phyloP scores from a whole-genome alignment of 2,797 vertebrate species.

The Rhinophrynus dorsalis region DNA sequence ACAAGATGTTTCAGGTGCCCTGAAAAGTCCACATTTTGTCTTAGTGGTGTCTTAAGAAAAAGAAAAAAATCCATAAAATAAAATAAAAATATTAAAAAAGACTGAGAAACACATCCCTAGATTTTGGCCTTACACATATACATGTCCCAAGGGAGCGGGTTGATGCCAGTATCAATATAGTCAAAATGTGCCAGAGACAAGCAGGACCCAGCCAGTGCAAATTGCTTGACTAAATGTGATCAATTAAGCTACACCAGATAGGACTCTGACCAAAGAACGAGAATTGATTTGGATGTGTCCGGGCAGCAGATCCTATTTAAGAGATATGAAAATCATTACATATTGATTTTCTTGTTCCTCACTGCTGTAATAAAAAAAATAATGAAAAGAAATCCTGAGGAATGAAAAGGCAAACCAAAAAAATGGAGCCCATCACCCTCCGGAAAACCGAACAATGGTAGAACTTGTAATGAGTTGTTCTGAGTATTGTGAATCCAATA shows the following conservation, averaged over 20 bases:
- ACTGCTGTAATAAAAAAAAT: too few species aligned
- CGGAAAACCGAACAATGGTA: too few species aligned
- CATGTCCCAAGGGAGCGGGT: not conserved
- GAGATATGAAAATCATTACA: not conserved
- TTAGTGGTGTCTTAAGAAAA: too few species aligned
- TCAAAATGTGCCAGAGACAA: not conserved
- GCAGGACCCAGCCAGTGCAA: not conserved
- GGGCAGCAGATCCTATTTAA: not conserved
- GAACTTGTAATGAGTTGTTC: too few species aligned
- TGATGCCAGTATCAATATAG: slow-evolving; percentile 10
- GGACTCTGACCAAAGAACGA: not conserved
- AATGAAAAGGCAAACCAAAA: too few species aligned
- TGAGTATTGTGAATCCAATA: too few species aligned
- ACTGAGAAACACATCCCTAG: not conserved
- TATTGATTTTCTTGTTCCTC: not conserved
- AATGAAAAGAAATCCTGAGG: too few species aligned
- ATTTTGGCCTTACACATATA: too few species aligned
- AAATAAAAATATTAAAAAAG: not conserved
- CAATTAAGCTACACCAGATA: not conserved
- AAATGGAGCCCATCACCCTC: too few species aligned
- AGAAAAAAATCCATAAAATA: too few species aligned
- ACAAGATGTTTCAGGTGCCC: too few species aligned
- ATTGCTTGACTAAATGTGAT: not conserved
- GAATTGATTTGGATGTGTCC: not conserved
- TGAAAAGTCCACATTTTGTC: too few species aligned